A percentile compares a stretch with the other conserved stretches of the same genome.
These are phyloP conservation scores for Sinella curviseta DNA, from an alignment of 1,140 invertebrate genomes.

Conservation along the genomic window DNA sequence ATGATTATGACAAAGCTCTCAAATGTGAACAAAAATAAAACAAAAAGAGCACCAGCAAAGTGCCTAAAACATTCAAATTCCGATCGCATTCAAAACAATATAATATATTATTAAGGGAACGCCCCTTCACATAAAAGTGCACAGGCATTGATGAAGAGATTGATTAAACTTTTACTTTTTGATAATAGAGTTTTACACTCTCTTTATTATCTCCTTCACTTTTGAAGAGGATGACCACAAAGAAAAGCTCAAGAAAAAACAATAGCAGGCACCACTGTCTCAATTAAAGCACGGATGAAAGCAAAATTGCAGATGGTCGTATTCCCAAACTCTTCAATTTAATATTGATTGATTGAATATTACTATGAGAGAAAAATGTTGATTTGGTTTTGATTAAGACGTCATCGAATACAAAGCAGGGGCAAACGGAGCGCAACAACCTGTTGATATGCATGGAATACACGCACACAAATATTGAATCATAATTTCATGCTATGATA, in stretches of 20 bases:
- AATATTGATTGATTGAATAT: constrained; percentile 20
- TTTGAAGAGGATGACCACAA: background rate
- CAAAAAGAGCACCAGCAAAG: too few relatives aligned
- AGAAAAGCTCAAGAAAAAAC: background rate
- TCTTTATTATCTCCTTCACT: background rate
- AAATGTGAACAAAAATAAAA: too few relatives aligned
- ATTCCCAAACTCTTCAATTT: background rate
- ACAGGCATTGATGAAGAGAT: background rate
- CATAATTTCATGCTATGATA: background rate
- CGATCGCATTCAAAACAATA: background rate
- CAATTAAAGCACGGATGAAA: background rate
- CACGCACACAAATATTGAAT: background rate
- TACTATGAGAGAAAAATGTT: background rate
- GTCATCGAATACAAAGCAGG: background rate
- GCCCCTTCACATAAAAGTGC: background rate
- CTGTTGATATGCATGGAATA: background rate
- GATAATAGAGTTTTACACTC: constrained; percentile 8
- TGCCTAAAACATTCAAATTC: background rate
- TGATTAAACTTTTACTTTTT: constrained; percentile 25
- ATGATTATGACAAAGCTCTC: too few relatives aligned
- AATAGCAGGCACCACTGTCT: background rate
- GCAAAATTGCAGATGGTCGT: background rate
- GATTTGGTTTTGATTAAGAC: constrained; percentile 16
- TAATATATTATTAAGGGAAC: background rate
- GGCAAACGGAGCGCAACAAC: background rate